Evolutionary conservation across 2,797 vertebrate species (phyloP).

Genomic region (Cynopterus sphinx): DNA sequence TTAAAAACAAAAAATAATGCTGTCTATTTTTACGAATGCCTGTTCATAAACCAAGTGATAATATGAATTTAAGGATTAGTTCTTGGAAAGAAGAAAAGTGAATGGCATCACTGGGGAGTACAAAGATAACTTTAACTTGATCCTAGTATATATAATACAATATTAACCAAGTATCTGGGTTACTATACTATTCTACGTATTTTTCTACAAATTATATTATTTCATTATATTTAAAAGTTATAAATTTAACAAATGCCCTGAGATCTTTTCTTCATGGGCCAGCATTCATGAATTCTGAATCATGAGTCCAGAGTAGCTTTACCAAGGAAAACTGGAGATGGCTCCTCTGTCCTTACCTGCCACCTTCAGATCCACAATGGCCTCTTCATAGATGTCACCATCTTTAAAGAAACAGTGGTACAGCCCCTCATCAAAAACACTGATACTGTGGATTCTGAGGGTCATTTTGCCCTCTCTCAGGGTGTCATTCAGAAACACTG

Average conservation of each 20-base stretch:
- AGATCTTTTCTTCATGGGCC: not conserved
- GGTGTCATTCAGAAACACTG: not conserved
- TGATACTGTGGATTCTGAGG: not conserved
- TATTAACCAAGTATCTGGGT: not conserved
- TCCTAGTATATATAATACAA: not conserved
- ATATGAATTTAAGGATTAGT: not conserved
- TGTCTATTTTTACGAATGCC: not conserved
- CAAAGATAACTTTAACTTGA: not conserved
- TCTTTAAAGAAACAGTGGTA: slow-evolving; percentile 30
- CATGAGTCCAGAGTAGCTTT: not conserved
- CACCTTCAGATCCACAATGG: not conserved
- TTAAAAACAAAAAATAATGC: not conserved
- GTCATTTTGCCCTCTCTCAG: not conserved
- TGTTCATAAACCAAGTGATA: not conserved
- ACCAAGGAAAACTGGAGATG: not conserved
- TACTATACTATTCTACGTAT: not conserved
- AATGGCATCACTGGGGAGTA: not conserved
- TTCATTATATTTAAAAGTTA: not conserved
- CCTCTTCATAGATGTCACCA: not conserved
- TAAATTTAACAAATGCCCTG: not conserved
- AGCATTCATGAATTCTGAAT: not conserved
- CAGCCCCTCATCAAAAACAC: not conserved
- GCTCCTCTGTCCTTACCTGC: not conserved
- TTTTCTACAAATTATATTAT: not conserved
- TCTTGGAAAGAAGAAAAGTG: not conserved